Evolutionary conservation across 2,113 vertebrate species (phyloP).

Genomic region (Mus musculus): GRCm39 chr13:105891001-105891500

Average conservation of each 20-base stretch:
- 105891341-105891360: not conserved
- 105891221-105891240: not conserved
- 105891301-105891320: not conserved
- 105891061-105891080: conserved; percentile 5
- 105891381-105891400: too few species aligned
- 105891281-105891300: not conserved
- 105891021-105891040: not conserved
- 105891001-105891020: not conserved
- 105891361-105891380: too few species aligned
- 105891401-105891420: too few species aligned
- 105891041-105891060: not conserved
- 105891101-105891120: not conserved
- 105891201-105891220: not conserved
- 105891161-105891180: not conserved
- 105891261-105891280: not conserved
- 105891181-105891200: not conserved
- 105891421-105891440: too few species aligned
- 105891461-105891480: too few species aligned
- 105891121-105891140: not conserved
- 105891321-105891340: not conserved
- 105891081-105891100: not conserved
- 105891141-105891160: not conserved
- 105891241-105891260: not conserved
- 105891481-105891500: too few species aligned
- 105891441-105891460: too few species aligned